These are phyloP conservation scores for Muscicapa comitata DNA, from an alignment of 2,797 vertebrate species.

Conservation along the genomic window DNA sequence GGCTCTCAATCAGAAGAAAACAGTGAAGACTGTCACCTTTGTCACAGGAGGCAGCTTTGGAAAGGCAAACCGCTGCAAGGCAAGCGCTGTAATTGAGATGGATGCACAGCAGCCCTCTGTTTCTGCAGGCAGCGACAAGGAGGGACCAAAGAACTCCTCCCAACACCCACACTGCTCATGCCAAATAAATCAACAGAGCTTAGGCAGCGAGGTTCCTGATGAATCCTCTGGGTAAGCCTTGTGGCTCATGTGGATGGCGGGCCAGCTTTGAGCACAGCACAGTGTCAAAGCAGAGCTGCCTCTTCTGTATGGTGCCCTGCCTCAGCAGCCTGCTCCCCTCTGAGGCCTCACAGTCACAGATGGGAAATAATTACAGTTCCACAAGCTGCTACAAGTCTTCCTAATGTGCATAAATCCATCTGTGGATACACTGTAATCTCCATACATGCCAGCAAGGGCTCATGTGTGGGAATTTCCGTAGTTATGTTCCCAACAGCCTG, in stretches of 20 bases:
- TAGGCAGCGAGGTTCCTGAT: background rate
- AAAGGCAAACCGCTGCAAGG: background rate
- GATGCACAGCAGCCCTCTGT: background rate
- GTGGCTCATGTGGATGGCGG: rapidly evolving
- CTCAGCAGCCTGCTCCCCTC: background rate
- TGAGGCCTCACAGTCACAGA: background rate
- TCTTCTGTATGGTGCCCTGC: background rate
- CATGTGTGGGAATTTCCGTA: background rate
- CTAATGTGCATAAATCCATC: background rate
- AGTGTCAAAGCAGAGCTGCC: background rate
- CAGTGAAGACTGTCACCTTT: background rate
- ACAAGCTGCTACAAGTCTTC: background rate
- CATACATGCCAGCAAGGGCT: background rate
- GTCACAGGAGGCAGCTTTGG: background rate
- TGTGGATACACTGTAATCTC: background rate
- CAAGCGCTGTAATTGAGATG: background rate
- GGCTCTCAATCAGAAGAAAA: background rate
- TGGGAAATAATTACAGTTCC: background rate
- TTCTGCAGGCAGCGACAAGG: background rate
- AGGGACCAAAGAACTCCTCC: background rate
- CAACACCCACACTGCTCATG: background rate
- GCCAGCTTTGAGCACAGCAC: background rate
- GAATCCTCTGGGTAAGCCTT: background rate
- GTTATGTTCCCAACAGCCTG: background rate
- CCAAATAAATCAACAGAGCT: background rate